Percentiles rank a stretch among this genome's conserved stretches.
Conservation (phyloP, 2,888 invertebrate species). For the Polyommatus iphigenia region DNA sequence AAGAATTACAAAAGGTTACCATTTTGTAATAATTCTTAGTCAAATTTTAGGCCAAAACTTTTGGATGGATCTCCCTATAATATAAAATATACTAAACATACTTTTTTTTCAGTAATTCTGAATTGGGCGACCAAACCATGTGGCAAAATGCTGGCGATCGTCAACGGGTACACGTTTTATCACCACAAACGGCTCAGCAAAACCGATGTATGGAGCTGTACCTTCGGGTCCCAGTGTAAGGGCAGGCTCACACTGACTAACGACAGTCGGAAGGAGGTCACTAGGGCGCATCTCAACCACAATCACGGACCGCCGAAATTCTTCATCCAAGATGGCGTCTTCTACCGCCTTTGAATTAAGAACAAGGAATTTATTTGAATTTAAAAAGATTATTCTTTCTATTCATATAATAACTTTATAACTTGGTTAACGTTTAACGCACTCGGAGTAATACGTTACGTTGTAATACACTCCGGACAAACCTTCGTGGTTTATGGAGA, state of each 20-base stretch:
- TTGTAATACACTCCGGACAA: too few relatives aligned
- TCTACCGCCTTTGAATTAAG: conserved; percentile 36
- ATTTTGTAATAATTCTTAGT: too few relatives aligned
- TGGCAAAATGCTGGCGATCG: conserved; percentile 42
- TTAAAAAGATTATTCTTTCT: background rate
- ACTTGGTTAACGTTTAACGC: too few relatives aligned
- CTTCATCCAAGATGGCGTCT: conserved; percentile 43
- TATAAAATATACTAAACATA: conserved; percentile 38
- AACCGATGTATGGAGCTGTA: conserved; percentile 48
- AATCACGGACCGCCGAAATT: conserved; percentile 43
- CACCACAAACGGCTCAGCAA: conserved; percentile 40
- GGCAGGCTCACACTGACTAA: conserved; percentile 45
- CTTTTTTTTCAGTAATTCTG: conserved; percentile 40
- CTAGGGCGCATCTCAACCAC: conserved; percentile 42
- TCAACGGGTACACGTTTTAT: conserved; percentile 47
- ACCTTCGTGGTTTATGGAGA: too few relatives aligned
- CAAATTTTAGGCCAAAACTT: too few relatives aligned
- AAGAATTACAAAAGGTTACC: too few relatives aligned
- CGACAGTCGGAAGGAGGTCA: conserved; percentile 34
- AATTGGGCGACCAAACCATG: conserved; percentile 41
- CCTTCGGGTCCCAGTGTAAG: conserved; percentile 48
- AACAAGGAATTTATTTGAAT: background rate
- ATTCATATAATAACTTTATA: background rate
- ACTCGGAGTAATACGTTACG: too few relatives aligned
- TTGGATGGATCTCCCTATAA: background rate